A percentile compares a stretch with the other conserved stretches of the same genome.
These are phyloP conservation scores for Sebastes variabilis DNA, from an alignment of 2,797 vertebrate species.

Conservation along the genomic window DNA sequence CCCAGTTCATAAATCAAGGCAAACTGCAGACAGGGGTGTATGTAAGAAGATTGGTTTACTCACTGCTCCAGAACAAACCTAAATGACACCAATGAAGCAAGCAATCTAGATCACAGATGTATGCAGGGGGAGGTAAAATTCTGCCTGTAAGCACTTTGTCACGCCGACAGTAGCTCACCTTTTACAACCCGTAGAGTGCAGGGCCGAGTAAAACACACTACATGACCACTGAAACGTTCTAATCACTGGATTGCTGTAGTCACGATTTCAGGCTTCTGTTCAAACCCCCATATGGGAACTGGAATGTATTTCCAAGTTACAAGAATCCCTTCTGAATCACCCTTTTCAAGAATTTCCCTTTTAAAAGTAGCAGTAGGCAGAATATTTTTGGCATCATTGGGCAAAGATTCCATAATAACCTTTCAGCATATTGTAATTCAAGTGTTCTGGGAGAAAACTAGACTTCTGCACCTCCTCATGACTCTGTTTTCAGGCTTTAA, in stretches of 20 bases:
- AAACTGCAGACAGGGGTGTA: slow-evolving; percentile 76
- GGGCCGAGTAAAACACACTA: slow-evolving; percentile 37
- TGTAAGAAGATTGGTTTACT: slow-evolving; percentile 82
- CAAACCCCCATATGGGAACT: neutral
- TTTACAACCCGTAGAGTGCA: slow-evolving; percentile 47
- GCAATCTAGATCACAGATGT: slow-evolving; percentile 71
- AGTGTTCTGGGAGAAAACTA: too few relatives aligned
- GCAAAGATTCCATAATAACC: too few relatives aligned
- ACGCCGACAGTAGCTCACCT: slow-evolving; percentile 55
- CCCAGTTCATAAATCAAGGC: slow-evolving; percentile 78
- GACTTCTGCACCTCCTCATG: rapidly evolving
- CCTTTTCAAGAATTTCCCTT: neutral
- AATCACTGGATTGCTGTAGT: slow-evolving; percentile 20
- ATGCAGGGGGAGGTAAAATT: slow-evolving; percentile 51
- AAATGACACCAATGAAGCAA: slow-evolving; percentile 78
- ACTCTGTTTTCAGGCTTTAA: too few relatives aligned
- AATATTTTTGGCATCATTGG: too few relatives aligned
- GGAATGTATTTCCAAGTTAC: slow-evolving; percentile 2
- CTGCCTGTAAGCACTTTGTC: slow-evolving; percentile 69
- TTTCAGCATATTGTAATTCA: too few relatives aligned
- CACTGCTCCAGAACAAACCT: slow-evolving; percentile 82
- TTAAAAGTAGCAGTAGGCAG: too few relatives aligned
- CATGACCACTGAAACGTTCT: slow-evolving; percentile 34
- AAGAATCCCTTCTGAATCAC: slow-evolving; percentile 18
- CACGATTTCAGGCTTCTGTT: slow-evolving; percentile 10